Conservation (phyloP, 2,888 invertebrate species). For the Trilocha varians region DNA sequence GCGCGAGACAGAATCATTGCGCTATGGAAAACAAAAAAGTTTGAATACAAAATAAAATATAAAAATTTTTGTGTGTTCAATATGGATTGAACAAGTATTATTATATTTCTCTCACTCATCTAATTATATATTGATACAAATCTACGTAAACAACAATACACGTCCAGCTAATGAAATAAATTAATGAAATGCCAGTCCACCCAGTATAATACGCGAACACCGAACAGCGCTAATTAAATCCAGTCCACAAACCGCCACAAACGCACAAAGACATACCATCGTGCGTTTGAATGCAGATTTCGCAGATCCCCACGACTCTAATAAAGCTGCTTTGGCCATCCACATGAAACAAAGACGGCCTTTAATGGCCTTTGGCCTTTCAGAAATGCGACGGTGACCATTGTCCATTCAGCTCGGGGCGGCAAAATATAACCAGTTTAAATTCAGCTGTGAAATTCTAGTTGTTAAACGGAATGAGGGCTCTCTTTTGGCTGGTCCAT, state of each 20-base stretch:
- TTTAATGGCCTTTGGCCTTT: conserved; percentile 37
- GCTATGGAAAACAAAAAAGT: too few species aligned
- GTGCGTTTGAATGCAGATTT: conserved; percentile 13
- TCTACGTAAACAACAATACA: too few species aligned
- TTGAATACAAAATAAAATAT: too few species aligned
- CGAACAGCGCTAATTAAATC: conserved; percentile 20
- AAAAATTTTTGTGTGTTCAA: too few species aligned
- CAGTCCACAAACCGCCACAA: conserved; percentile 13
- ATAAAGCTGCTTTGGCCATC: conserved; percentile 27
- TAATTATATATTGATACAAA: too few species aligned
- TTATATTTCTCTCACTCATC: too few species aligned
- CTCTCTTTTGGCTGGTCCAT: conserved; percentile 29
- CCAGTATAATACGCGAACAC: background rate
- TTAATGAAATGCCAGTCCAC: too few species aligned
- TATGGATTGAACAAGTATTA: too few species aligned
- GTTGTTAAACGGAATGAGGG: conserved; percentile 14
- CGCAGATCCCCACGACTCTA: conserved; percentile 25
- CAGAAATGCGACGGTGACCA: conserved; percentile 40
- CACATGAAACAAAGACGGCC: conserved; percentile 42
- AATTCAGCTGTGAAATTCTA: conserved; percentile 19
- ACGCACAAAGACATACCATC: conserved; percentile 29
- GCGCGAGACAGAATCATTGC: too few species aligned
- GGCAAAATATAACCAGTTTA: conserved; percentile 18
- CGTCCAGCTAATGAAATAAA: too few species aligned
- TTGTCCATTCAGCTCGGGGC: conserved; percentile 46